A percentile compares a stretch with the other conserved stretches of the same genome.
These are phyloP conservation scores for Acipenser transmontanus DNA, from an alignment of 2,797 vertebrate species.

Conservation along the genomic window DNA sequence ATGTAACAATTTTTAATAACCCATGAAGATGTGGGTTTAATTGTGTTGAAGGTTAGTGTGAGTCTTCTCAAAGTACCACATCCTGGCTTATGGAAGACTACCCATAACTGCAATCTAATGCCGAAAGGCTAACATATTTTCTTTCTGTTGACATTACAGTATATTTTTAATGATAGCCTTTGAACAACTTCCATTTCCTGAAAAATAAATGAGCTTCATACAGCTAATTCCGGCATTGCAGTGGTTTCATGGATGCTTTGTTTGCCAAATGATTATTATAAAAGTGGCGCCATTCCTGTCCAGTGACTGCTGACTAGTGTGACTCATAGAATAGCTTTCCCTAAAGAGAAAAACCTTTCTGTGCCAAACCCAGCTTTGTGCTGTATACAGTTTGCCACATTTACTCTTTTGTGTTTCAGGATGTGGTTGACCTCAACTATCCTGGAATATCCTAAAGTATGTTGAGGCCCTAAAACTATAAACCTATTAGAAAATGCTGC, in stretches of 20 bases:
- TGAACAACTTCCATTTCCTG: neutral
- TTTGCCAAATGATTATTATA: slow-evolving; percentile 1
- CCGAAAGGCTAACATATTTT: neutral
- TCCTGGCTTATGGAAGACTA: neutral
- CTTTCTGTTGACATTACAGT: neutral
- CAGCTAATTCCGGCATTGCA: neutral
- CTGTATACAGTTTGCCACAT: neutral
- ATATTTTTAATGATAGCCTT: neutral
- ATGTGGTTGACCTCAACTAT: neutral
- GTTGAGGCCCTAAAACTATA: too few species aligned
- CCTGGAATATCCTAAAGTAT: too few species aligned
- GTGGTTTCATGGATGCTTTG: neutral
- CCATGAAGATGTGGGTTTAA: too few species aligned
- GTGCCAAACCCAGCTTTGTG: neutral
- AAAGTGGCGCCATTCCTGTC: neutral
- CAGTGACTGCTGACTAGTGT: slow-evolving; percentile 1
- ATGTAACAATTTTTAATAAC: too few species aligned
- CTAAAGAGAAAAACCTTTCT: neutral
- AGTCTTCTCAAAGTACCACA: too few species aligned
- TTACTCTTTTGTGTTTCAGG: neutral
- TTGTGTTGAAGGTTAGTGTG: too few species aligned
- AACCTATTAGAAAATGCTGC: too few species aligned
- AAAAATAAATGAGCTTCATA: neutral
- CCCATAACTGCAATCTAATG: neutral
- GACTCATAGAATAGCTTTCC: neutral